Conservation (phyloP, 1,140 invertebrate genomes). For the Brachionus angularis region DNA sequence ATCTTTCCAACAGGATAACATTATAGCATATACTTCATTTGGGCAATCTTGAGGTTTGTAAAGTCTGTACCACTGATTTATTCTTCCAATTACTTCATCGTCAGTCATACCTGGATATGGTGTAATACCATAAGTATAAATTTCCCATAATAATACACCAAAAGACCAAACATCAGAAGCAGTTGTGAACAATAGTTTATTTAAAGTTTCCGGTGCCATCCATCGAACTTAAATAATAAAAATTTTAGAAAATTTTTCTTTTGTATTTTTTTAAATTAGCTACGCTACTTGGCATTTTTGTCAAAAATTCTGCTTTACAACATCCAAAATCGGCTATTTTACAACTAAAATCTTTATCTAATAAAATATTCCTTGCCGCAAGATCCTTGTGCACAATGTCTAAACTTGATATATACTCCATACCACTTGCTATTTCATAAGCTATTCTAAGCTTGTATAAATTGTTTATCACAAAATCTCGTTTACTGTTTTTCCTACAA, state of each 20-base stretch:
- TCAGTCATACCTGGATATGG: constrained; percentile 94
- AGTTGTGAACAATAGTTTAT: constrained; percentile 87
- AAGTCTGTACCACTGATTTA: constrained; percentile 76
- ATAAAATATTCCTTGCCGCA: constrained; percentile 74
- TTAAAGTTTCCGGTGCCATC: constrained; percentile 97
- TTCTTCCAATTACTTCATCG: constrained; percentile 97
- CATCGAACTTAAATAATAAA: constrained; percentile 97
- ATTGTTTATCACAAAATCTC: background rate
- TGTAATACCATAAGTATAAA: constrained; percentile 62
- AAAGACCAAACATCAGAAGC: constrained; percentile 81
- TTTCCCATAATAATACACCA: constrained; percentile 62
- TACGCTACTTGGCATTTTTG: constrained; percentile 62
- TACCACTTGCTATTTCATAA: constrained; percentile 81
- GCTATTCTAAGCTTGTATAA: constrained; percentile 34
- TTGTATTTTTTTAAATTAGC: constrained; percentile 83
- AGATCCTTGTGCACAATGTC: constrained; percentile 70
- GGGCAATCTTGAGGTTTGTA: constrained; percentile 82
- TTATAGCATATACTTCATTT: constrained; percentile 85
- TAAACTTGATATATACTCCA: constrained; percentile 32
- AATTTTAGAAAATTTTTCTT: background rate
- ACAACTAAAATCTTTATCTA: constrained; percentile 61
- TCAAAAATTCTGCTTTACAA: constrained; percentile 39
- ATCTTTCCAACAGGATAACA: constrained; percentile 99
- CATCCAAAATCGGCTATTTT: constrained; percentile 80
- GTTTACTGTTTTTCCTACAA: constrained; percentile 20